Evolutionary conservation across 37 sponge, comb jelly and placozoan species (phyloP).

Genomic region (Corticium candelabrum): DNA sequence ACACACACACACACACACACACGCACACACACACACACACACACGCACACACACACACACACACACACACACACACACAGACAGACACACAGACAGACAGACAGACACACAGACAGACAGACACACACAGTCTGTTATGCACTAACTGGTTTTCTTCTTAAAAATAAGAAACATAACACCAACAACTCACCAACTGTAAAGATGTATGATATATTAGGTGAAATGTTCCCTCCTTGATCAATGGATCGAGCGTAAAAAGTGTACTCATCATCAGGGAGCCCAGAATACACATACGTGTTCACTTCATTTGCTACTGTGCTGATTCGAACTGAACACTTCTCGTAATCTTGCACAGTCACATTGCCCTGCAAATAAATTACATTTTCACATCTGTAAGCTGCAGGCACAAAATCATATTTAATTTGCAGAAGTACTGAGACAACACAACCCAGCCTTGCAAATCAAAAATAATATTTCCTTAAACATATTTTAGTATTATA

Average conservation of each 20-base stretch:
- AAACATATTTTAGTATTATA: background rate
- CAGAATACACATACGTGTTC: background rate
- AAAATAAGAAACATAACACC: too few relatives aligned
- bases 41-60: too few relatives aligned
- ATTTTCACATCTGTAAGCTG: too few relatives aligned
- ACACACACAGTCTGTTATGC: too few relatives aligned
- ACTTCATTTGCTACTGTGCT: background rate
- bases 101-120: too few relatives aligned
- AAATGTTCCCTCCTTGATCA: background rate
- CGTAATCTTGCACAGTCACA: background rate
- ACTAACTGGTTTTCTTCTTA: too few relatives aligned
- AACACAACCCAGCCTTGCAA: background rate
- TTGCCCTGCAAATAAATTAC: background rate
- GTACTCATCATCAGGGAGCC: background rate
- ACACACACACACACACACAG: too few relatives aligned
- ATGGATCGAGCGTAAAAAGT: background rate
- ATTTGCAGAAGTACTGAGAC: too few relatives aligned
- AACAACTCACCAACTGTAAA: background rate
- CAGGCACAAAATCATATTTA: too few relatives aligned
- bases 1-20: too few relatives aligned
- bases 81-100: too few relatives aligned
- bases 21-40: too few relatives aligned
- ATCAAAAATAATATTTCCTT: background rate
- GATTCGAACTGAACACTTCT: background rate
- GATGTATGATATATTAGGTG: background rate